phyloP scores from a whole-genome alignment of 2,113 vertebrate species.

The Cryptomyrus ogoouensis region DNA sequence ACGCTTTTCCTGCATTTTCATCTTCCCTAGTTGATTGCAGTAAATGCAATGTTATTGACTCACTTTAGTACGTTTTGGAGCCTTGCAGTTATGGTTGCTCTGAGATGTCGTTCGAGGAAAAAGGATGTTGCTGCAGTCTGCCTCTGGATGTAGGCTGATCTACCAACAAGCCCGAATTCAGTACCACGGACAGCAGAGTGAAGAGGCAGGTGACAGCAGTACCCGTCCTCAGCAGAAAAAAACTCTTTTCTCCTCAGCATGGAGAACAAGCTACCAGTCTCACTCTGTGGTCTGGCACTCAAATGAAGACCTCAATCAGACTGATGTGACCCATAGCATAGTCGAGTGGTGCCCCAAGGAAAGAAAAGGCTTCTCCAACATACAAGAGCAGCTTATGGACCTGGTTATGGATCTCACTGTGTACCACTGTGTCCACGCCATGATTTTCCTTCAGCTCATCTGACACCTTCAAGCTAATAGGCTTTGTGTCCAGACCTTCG shows the following conservation, averaged over 20 bases:
- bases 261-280: not conserved
- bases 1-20: not conserved
- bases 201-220: not conserved
- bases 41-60: not conserved
- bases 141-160: not conserved
- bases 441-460: not conserved
- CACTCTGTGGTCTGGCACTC: not conserved
- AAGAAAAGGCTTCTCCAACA: not conserved
- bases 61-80: not conserved
- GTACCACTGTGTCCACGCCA: not conserved
- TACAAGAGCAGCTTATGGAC: not conserved
- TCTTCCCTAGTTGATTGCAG: not conserved
- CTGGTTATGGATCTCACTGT: not conserved
- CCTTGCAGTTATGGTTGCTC: not conserved
- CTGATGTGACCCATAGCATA: not conserved
- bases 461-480: not conserved
- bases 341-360: not conserved
- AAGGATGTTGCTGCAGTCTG: not conserved
- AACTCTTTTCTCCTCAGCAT: not conserved
- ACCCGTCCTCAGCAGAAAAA: not conserved
- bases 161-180: not conserved
- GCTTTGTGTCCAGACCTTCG: not conserved
- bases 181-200: constrained; percentile 18
- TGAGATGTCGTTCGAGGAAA: not conserved
- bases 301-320: constrained; percentile 7